Evolutionary conservation across 2,888 invertebrate species (phyloP), one percentile per base, ranked within the genome.

Genomic region (Macrophya annulata): DNA sequence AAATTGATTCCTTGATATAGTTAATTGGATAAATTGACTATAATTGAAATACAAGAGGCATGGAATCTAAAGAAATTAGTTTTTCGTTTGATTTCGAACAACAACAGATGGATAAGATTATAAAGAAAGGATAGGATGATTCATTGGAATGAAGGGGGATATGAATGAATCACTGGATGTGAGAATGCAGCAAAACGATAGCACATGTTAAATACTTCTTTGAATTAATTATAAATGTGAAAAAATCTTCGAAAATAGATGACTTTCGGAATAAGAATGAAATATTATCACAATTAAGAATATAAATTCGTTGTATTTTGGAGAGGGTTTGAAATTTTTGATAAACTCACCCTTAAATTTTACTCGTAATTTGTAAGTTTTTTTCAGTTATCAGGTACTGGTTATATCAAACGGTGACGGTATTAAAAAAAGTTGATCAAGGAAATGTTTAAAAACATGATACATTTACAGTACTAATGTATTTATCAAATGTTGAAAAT

Each of bases 1-100:
- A 79, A 81, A 59, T 59, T 62, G 37, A 62, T 62, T 17, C 21
- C 21, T 81, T 62, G 59, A 81, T 40, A 31, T 17, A 6, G 68
- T 68, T 68, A 48, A 68, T 83, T 71, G 55, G n/a, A 68, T 51
- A 68, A 83, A 68, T 68, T 83, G 83, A 83, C 31, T 83, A 45
- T 45, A 37, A 83, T 83, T 83, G 68, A 68, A 55, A 48, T 68
- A 83, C 31, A 83, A 83, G 68, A 68, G 17, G 21, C 77, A 55
- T 55, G 77, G 4, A 40, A 17, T 65, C 51, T 17, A n/a, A 82
- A 12, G 62, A 8, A n/a, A 43, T 65, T 9, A 45, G 37, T 9
- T 25, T 79, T 76, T 48, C 10, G 43, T 76, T 76, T 6, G 6
- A n/a, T 71, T 5, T 21, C 25, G 17, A 25, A 21, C 10, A 17